Evolutionary conservation across 2,797 vertebrate genomes (phyloP).

Genomic region (Hemitrygon akajei): DNA sequence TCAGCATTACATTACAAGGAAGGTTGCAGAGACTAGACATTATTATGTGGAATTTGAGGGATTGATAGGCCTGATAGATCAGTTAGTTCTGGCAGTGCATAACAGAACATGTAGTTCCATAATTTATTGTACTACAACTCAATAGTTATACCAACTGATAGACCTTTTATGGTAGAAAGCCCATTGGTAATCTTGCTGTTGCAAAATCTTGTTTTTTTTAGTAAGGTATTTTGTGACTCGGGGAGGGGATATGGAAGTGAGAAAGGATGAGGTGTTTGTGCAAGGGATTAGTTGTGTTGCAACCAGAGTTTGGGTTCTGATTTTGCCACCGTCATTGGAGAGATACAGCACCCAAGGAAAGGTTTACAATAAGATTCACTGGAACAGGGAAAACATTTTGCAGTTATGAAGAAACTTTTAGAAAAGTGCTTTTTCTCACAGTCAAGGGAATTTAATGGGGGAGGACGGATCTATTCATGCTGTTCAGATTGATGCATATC

Average conservation of each 20-base stretch:
- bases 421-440: not conserved
- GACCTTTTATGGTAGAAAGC: not conserved
- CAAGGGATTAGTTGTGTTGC: too few relatives aligned
- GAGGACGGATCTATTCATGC: not conserved
- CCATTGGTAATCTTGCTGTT: not conserved
- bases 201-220: not conserved
- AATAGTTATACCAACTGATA: not conserved
- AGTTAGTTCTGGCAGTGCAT: not conserved
- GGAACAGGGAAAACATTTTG: not conserved
- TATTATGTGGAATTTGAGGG: too few relatives aligned
- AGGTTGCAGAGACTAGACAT: too few relatives aligned
- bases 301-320: not conserved
- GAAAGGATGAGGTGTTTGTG: not conserved
- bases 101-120: too few relatives aligned
- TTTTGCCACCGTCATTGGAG: not conserved
- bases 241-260: not conserved
- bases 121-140: too few relatives aligned
- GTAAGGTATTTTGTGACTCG: not conserved
- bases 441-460: not conserved
- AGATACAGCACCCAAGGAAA: not conserved
- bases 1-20: too few relatives aligned
- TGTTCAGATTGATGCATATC: not conserved
- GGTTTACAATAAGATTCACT: not conserved
- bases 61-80: too few relatives aligned
- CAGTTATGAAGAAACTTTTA: not conserved